phyloP scores from a whole-genome alignment of 1,140 invertebrate species.

The Parasteatoda tepidariorum region DNA sequence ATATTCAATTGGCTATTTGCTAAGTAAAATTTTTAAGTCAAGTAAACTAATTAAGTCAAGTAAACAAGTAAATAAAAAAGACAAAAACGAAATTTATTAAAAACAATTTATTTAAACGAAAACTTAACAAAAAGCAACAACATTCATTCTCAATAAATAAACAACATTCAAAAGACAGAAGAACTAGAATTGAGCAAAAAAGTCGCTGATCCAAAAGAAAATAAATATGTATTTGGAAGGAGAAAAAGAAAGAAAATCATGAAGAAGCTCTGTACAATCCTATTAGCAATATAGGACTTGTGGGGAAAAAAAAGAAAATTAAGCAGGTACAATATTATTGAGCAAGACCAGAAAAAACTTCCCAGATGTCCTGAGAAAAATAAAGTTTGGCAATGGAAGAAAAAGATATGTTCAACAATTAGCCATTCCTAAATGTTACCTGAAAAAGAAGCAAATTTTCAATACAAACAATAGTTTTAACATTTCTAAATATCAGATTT shows the following conservation, averaged over 20 bases:
- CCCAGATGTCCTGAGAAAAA: constrained; percentile 6
- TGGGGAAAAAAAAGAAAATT: too few relatives aligned
- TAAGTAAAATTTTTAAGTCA: background rate
- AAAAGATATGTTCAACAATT: background rate
- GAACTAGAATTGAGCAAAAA: too few relatives aligned
- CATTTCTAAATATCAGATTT: too few relatives aligned
- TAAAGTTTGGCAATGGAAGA: background rate
- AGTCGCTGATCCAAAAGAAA: too few relatives aligned
- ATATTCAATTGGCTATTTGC: background rate
- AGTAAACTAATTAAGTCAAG: background rate
- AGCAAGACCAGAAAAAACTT: constrained; percentile 6
- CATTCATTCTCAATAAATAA: constrained; percentile 36
- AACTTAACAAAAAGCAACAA: constrained; percentile 45
- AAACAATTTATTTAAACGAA: constrained; percentile 26
- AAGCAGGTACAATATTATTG: background rate
- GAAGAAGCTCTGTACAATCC: constrained; percentile 24
- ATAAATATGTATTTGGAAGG: background rate
- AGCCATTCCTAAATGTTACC: background rate
- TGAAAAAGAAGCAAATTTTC: background rate
- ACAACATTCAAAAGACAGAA: constrained; percentile 22
- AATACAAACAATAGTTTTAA: background rate
- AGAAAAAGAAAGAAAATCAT: background rate
- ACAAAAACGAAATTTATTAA: background rate
- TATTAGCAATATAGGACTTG: background rate
- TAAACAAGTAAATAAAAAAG: background rate